Evolutionary conservation across 1,140 invertebrate genomes (phyloP).

Genomic region (Catajapyx aquilonaris): DNA sequence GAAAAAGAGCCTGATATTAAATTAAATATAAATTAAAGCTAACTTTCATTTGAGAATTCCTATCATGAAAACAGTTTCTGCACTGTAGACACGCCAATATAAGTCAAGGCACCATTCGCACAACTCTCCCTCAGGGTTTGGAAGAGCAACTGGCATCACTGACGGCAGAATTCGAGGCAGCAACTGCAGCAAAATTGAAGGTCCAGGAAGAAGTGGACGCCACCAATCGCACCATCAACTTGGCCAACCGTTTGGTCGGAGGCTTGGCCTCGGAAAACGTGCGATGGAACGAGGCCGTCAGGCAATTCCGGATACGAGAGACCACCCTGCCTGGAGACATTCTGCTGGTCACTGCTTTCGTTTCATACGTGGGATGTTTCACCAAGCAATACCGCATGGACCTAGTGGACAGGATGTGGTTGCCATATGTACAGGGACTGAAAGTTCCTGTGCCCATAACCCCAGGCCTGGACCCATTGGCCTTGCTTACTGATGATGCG

Average conservation of each 20-base stretch:
- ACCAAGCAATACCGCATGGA: slow-evolving; percentile 79
- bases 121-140: no score
- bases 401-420: slow-evolving; percentile 71
- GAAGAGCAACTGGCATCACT: slow-evolving; percentile 70
- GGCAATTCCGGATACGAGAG: slow-evolving; percentile 45
- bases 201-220: slow-evolving; percentile 80
- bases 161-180: slow-evolving; percentile 77
- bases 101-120: no score
- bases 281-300: slow-evolving; percentile 82
- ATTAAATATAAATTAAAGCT: no score
- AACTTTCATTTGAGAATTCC: no score
- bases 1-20: no score
- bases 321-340: slow-evolving; percentile 83
- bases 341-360: slow-evolving; percentile 77
- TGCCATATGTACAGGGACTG: slow-evolving; percentile 49
- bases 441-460: slow-evolving; percentile 68
- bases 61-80: no score
- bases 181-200: slow-evolving; percentile 68
- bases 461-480: slow-evolving; percentile 64
- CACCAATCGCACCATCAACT: slow-evolving; percentile 66
- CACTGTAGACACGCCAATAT: no score
- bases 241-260: slow-evolving; percentile 84
- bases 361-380: slow-evolving; percentile 92
- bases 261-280: slow-evolving; percentile 89
- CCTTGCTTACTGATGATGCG: slow-evolving; percentile 81